phyloP scores from a whole-genome alignment of 1,140 invertebrate species.

The Teleopsis dalmanni region DNA sequence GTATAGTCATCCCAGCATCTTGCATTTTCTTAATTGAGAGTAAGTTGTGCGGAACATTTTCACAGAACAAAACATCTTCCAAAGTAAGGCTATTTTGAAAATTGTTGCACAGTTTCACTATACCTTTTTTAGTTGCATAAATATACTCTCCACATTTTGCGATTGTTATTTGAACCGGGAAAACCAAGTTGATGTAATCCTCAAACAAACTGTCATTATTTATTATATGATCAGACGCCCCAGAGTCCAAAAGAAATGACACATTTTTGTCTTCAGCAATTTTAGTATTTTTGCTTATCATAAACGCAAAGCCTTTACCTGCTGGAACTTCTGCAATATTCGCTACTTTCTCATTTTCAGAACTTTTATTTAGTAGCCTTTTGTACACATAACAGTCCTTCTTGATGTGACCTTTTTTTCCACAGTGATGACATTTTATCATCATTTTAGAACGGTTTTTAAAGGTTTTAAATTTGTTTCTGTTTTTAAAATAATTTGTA shows the following conservation, averaged over 20 bases:
- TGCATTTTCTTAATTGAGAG: constrained; percentile 16
- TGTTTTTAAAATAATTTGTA: constrained; percentile 7
- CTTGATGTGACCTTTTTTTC: constrained; percentile 22
- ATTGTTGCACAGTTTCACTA: constrained; percentile 6
- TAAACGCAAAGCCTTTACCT: constrained; percentile 11
- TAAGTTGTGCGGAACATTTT: constrained; percentile 14
- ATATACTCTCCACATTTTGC: constrained; percentile 17
- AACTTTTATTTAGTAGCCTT: constrained; percentile 11
- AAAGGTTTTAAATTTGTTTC: constrained; percentile 3
- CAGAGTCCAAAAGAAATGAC: constrained; percentile 33
- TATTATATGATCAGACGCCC: constrained; percentile 34
- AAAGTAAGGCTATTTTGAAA: constrained; percentile 9
- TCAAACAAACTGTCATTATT: constrained; percentile 26
- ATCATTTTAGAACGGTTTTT: neutral
- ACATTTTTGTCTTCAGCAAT: constrained; percentile 3
- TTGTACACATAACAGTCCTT: constrained; percentile 25
- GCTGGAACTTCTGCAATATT: constrained; percentile 7
- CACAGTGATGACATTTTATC: constrained; percentile 26
- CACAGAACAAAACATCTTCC: constrained; percentile 12
- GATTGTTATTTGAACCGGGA: constrained; percentile 13
- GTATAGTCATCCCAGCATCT: constrained; percentile 9
- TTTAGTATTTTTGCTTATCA: constrained; percentile 7
- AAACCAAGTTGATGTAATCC: constrained; percentile 12
- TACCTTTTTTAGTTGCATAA: constrained; percentile 9
- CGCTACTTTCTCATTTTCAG: constrained; percentile 12